Conservation (phyloP, 37 sponge, comb jelly and placozoan species). For the Crambe crambe region DNA sequence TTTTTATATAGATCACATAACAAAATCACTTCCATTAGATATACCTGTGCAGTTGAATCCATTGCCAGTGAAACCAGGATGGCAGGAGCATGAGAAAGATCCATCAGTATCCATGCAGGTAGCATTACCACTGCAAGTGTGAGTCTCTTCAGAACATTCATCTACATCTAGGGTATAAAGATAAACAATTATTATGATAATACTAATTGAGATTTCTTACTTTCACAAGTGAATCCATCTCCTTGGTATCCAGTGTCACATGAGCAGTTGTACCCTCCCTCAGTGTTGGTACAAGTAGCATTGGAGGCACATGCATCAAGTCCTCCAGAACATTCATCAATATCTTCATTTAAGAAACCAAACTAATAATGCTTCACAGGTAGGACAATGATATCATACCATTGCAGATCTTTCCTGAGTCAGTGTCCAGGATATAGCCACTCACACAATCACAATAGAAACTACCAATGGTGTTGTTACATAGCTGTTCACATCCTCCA, state of each 20-base stretch:
- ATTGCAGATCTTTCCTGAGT: background rate
- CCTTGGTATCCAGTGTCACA: conserved; percentile 9
- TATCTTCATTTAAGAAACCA: background rate
- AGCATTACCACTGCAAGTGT: conserved; percentile 5
- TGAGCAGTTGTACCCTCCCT: conserved; percentile 7
- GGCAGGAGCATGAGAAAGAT: conserved; percentile 21
- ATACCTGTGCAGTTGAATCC: conserved; percentile 4
- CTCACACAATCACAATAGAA: conserved; percentile 15
- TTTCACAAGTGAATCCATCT: background rate
- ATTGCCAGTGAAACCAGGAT: conserved; percentile 3
- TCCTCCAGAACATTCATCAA: conserved; percentile 35
- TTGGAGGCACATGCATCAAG: background rate
- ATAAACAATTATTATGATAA: background rate
- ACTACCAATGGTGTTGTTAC: conserved; percentile 33
- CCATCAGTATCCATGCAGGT: conserved; percentile 23
- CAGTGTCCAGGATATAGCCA: conserved; percentile 21
- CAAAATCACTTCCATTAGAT: background rate
- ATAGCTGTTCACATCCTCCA: conserved; percentile 41
- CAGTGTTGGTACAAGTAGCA: background rate
- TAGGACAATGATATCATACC: background rate
- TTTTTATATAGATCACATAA: background rate
- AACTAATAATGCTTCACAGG: background rate
- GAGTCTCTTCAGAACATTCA: conserved; percentile 10
- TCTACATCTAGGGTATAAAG: conserved; percentile 32
- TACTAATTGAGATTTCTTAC: background rate